Evolutionary conservation across 2,797 vertebrate genomes (phyloP), one percentile per base, ranked within the genome.

Genomic region (Lagorchestes hirsutus): DNA sequence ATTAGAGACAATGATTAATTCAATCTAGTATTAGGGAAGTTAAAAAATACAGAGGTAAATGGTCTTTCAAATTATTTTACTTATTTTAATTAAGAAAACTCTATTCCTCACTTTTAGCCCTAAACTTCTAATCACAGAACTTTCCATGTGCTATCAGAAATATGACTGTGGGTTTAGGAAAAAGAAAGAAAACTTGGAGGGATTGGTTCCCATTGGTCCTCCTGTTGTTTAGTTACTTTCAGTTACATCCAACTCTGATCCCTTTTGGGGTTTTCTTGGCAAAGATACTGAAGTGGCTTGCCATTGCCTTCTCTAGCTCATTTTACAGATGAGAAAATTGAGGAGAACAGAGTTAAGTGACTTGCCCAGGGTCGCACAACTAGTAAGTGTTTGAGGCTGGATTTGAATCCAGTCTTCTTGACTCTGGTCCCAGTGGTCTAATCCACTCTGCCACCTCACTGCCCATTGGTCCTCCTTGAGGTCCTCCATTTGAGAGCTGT

Each of bases 31-130:
- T 96, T 91, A 74, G 22, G 9, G 0, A 91, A 14, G 12, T 54
- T 93, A 93, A 93, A 22, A 59, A 24, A 50, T 57, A 97, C 95
- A 94, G 11, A 96, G 91, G 3, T 59, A 58, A 97, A 93, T 91
- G 9, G 2, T 93, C 10, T 55, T 91, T 95, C 22, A 94, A 74
- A 95, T 96, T 95, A 28, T 0, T 93, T 91, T 94, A 58, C 22
- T 91, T 52, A 62, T 91, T 97, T 95, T 93, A 96, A 67, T 90
- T 92, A 52, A 52, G 29, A 94, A 95, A 18, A 1, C 93, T 91
- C 54, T 29, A 54, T 91, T 93, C 1, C 5, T 95, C 62, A 94
- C 0, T 13, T 94, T 91, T 13, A 90, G 5, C 91, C 93, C 6
- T 29, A 94, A 97, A 94, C 28, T 93, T 90, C n/a, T 50, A 90